Evolutionary conservation across 2,888 invertebrate genomes (phyloP).

Genomic region (Carcina quercana): DNA sequence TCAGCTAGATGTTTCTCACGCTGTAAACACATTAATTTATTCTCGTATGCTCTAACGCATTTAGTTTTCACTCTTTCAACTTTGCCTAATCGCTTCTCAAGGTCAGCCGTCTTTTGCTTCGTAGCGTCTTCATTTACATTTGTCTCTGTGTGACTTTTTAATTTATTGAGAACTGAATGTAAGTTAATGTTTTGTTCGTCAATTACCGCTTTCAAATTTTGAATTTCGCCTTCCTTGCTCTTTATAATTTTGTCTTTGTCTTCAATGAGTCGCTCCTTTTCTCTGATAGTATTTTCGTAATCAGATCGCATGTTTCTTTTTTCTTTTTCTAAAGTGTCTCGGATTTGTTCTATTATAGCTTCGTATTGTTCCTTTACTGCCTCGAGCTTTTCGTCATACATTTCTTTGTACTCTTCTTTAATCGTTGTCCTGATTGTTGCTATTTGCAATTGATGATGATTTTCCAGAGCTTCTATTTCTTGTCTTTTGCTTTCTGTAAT

Average conservation of each 20-base stretch:
- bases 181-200: conserved; percentile 42
- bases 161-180: conserved; percentile 32
- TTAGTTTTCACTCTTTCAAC: conserved; percentile 49
- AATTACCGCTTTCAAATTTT: conserved; percentile 29
- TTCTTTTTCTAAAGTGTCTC: conserved; percentile 23
- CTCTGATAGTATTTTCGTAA: conserved; percentile 25
- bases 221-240: conserved; percentile 42
- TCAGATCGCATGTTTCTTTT: conserved; percentile 26
- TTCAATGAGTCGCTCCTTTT: conserved; percentile 29
- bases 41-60: conserved; percentile 39
- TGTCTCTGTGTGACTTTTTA: conserved; percentile 32
- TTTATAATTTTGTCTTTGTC: conserved; percentile 40
- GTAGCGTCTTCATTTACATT: conserved; percentile 24
- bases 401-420: conserved; percentile 34
- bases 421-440: conserved; percentile 32
- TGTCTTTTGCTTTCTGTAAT: conserved; percentile 37
- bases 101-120: conserved; percentile 31
- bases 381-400: conserved; percentile 41
- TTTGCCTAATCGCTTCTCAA: conserved; percentile 51
- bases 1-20: conserved; percentile 53
- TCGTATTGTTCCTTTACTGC: conserved; percentile 38
- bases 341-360: conserved; percentile 28
- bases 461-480: conserved; percentile 45
- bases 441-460: conserved; percentile 43
- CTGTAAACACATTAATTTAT: conserved; percentile 44